A percentile compares a stretch with the other conserved stretches of the same genome.
Conservation (phyloP, 2,113 vertebrate species). For the Phylloscopus trochilus region DNA sequence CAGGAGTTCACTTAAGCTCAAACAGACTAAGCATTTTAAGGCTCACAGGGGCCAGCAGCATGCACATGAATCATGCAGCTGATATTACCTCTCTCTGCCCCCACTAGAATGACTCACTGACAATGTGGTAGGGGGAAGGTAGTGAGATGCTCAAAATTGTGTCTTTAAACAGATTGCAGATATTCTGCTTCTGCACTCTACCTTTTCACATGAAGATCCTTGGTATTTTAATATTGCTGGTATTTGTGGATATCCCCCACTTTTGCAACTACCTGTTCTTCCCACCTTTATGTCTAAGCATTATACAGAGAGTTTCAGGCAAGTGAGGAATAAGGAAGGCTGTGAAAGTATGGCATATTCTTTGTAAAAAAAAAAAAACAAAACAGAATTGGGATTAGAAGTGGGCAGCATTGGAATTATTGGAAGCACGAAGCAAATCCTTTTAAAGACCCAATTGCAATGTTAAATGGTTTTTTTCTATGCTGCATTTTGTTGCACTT, state of each 20-base stretch:
- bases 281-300: background rate
- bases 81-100: background rate
- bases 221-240: background rate
- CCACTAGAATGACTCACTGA: background rate
- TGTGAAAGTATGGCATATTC: background rate
- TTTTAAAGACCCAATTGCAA: background rate
- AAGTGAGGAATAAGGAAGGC: background rate
- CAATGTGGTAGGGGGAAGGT: background rate
- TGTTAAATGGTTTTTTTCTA: background rate
- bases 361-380: background rate
- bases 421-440: background rate
- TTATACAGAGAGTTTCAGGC: background rate
- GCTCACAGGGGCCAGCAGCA: background rate
- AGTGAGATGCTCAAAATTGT: background rate
- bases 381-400: background rate
- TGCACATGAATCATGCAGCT: background rate
- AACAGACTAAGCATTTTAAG: background rate
- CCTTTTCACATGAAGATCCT: background rate
- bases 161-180: background rate
- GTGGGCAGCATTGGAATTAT: background rate
- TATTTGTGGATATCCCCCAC: background rate
- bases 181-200: background rate
- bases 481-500: background rate
- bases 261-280: background rate
- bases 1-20: background rate